phyloP scores from a whole-genome alignment of 2,113 vertebrate species.

The Spermophilus dauricus region DNA sequence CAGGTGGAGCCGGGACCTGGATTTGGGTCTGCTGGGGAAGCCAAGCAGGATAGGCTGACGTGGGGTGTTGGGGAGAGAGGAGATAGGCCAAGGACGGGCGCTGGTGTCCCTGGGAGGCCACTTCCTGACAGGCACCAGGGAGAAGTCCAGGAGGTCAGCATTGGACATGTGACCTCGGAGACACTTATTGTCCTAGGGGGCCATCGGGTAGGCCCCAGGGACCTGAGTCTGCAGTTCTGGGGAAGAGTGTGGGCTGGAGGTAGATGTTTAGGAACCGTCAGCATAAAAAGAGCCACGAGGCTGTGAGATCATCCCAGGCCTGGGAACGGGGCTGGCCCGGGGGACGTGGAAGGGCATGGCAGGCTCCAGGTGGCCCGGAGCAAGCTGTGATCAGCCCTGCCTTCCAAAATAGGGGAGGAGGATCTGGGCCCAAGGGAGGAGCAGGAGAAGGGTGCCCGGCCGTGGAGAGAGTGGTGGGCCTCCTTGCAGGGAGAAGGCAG shows the following conservation, averaged over 20 bases:
- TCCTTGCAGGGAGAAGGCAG: not conserved
- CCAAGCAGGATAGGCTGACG: not conserved
- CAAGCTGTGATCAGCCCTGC: not conserved
- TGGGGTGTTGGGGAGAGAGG: too few species aligned
- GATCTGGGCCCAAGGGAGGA: not conserved
- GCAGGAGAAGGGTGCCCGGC: not conserved
- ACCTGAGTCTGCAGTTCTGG: not conserved
- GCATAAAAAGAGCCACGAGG: not conserved
- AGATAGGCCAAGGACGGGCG: too few species aligned
- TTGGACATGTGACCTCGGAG: not conserved
- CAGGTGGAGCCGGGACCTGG: not conserved
- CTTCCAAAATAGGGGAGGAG: not conserved
- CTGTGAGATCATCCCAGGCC: not conserved
- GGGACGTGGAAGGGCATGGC: not conserved
- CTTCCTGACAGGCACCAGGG: not conserved
- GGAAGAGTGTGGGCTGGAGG: not conserved
- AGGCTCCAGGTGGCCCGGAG: not conserved
- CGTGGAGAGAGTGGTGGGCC: not conserved
- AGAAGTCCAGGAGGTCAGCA: not conserved
- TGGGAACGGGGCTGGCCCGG: not conserved
- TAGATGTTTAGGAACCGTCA: not conserved
- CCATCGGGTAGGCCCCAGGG: not conserved
- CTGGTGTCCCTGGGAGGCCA: not conserved
- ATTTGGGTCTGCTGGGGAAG: not conserved
- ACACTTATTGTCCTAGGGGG: not conserved